These are phyloP conservation scores for Sebastes cheni DNA, from an alignment of 2,797 vertebrate genomes.

Conservation along the genomic window DNA sequence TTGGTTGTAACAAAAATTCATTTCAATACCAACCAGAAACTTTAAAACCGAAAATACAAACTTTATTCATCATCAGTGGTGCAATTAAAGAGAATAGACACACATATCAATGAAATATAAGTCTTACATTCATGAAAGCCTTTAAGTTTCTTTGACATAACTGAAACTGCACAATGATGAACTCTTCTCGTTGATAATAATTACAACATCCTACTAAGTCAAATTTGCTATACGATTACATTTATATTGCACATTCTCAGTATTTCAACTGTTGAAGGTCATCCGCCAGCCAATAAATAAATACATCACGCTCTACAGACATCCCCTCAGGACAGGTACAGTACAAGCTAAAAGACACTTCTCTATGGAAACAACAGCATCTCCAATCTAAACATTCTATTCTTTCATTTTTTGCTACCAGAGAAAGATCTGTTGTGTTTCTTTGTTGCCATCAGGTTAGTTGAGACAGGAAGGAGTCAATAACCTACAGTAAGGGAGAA, in stretches of 20 bases:
- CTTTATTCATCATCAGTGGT: constrained; percentile 10
- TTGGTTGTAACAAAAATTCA: not conserved
- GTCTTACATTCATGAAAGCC: not conserved
- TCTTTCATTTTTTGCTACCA: not conserved
- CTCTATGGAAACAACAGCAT: constrained; percentile 11
- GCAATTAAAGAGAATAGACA: not conserved
- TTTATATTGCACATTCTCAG: constrained; percentile 29
- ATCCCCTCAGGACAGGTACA: not conserved
- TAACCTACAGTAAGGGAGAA: constrained; percentile 73
- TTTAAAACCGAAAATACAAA: not conserved
- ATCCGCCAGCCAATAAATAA: not conserved
- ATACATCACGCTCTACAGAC: not conserved
- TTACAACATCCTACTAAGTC: not conserved
- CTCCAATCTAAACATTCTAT: not conserved
- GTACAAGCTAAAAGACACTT: not conserved
- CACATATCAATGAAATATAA: not conserved
- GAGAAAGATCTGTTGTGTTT: not conserved
- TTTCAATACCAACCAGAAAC: not conserved
- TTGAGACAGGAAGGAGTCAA: constrained; percentile 89
- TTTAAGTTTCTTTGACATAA: not conserved
- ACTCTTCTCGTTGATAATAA: not conserved
- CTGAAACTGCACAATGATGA: not conserved
- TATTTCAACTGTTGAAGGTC: constrained; percentile 11
- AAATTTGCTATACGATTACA: not conserved
- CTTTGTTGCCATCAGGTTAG: constrained; percentile 77